Evolutionary conservation across 2,888 invertebrate species (phyloP), one percentile per base, ranked within the genome.

Genomic region (Phaonia tiefii): DNA sequence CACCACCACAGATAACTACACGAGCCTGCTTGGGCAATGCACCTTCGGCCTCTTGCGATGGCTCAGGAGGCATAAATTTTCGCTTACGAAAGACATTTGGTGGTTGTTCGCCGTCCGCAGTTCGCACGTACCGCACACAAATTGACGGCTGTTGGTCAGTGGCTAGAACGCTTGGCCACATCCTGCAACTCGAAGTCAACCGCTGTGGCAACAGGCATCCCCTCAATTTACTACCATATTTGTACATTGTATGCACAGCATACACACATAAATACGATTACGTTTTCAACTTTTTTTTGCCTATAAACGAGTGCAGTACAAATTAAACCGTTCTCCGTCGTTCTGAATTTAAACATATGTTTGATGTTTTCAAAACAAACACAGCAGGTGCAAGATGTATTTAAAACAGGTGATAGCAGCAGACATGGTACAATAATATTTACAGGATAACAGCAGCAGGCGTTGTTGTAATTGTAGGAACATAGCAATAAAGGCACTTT

Each of bases 1-100:
- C 98, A 15, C 97, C 98, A 2, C 98, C 98, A 90, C 97, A 97
- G 87, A 98, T 94, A 0, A 90, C 88, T 0, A 89, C 89, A 2
- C 88, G 86, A 0, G 87, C 85, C 65, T 87, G 84, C 0, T 84
- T 66, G 0, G 89, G 89, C 51, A 89, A 60, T 11, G 72, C 31
- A 20, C 67, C 69, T n/a, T 82, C 22, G 0, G 67, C 71, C 4
- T 63, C 84, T 1, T 85, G 75, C 2, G 86, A 84, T 11, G 87
- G 86, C 31, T 88, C 84, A 11, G 84, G 88, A 5, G 90, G 90
- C 54, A 87, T 84, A 66, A 89, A 90, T 58, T 89, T 88, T 0
- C 88, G 86, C 73, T 87, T 88, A 1, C 89, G 86, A 26, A 90
- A 74, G 44, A 90, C 88, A 79, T 85, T 84, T n/a, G 85, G 58